phyloP scores from a whole-genome alignment of 1,140 invertebrate genomes.

The Drosophila mauritiana region DNA sequence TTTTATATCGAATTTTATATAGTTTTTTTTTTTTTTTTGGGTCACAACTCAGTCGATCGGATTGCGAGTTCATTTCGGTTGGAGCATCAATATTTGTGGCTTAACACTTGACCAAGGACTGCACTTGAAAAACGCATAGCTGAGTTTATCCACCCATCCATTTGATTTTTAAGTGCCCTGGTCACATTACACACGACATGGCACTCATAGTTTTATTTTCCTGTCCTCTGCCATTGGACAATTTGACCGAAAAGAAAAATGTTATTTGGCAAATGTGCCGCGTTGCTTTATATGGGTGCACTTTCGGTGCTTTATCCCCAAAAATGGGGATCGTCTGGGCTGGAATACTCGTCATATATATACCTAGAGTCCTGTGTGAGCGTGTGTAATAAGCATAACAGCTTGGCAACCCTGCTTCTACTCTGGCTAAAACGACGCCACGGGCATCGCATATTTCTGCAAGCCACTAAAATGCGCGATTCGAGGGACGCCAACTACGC shows the following conservation, averaged over 20 bases:
- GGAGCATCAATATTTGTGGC: too few species aligned
- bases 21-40: too few species aligned
- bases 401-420: slow-evolving; percentile 36
- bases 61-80: too few species aligned
- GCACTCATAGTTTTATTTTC: neutral
- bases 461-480: slow-evolving; percentile 54
- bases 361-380: neutral
- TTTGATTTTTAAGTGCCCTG: too few species aligned
- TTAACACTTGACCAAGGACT: neutral
- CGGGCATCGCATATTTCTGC: slow-evolving; percentile 59
- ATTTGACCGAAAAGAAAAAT: slow-evolving; percentile 35
- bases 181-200: neutral
- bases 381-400: slow-evolving; percentile 62
- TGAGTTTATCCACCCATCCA: too few species aligned
- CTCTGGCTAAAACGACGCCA: slow-evolving; percentile 35
- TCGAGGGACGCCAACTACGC: slow-evolving; percentile 26
- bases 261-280: slow-evolving; percentile 7
- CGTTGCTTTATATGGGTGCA: slow-evolving; percentile 1
- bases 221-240: slow-evolving; percentile 10
- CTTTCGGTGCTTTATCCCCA: neutral
- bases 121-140: neutral
- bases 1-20: too few species aligned
- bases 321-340: neutral
- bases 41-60: too few species aligned
- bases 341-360: neutral